Evolutionary conservation across 1,140 invertebrate species (phyloP).

Genomic region (Ganaspis sp.): DNA sequence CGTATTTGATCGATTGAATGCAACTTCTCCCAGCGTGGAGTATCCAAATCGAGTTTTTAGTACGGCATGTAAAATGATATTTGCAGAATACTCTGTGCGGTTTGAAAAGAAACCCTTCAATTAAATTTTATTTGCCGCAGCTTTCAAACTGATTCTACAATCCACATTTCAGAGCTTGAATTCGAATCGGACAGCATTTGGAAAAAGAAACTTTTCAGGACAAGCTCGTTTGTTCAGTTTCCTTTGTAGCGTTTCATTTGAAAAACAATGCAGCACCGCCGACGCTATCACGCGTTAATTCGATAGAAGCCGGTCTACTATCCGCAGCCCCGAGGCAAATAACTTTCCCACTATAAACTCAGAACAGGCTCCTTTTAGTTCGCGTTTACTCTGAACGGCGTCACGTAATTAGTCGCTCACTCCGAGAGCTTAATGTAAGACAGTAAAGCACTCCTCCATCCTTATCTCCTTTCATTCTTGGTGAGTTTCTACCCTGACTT

Average conservation of each 20-base stretch:
- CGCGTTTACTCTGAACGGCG: constrained; percentile 73
- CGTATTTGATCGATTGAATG: constrained; percentile 10
- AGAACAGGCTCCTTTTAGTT: constrained; percentile 71
- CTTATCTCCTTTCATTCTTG: constrained; percentile 54
- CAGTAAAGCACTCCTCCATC: constrained; percentile 52
- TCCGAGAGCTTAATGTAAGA: constrained; percentile 68
- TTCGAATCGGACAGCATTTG: constrained; percentile 9
- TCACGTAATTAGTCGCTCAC: constrained; percentile 74
- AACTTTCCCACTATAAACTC: constrained; percentile 46
- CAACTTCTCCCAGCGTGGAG: not conserved
- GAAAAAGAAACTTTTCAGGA: constrained; percentile 28
- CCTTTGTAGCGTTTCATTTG: constrained; percentile 26
- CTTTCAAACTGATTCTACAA: constrained; percentile 15
- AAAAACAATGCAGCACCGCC: constrained; percentile 12
- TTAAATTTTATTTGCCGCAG: constrained; percentile 28
- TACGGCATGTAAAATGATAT: constrained; percentile 23
- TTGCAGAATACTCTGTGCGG: not conserved
- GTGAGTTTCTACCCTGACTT: constrained; percentile 53
- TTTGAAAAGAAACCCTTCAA: constrained; percentile 27
- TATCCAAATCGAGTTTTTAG: constrained; percentile 13
- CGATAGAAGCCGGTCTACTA: constrained; percentile 49
- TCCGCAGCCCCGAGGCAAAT: constrained; percentile 54
- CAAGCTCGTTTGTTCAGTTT: constrained; percentile 17
- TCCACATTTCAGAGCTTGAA: constrained; percentile 17
- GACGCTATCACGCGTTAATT: constrained; percentile 35